Evolutionary conservation across 2,888 invertebrate species (phyloP).

Genomic region (Chaitophorus viminalis): DNA sequence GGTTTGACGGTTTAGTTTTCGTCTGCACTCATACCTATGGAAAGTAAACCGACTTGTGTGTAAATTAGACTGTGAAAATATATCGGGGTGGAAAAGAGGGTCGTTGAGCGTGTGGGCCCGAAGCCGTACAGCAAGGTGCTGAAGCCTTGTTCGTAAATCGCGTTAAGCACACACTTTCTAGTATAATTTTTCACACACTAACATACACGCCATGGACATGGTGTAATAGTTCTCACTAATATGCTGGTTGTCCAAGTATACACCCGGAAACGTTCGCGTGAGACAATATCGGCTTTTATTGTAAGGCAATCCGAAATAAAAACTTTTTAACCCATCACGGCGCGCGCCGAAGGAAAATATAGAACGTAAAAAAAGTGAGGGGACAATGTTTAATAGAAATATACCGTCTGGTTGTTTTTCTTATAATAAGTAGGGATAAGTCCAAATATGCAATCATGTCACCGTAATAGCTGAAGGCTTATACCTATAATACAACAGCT

Average conservation of each 20-base stretch:
- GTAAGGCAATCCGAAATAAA: constrained; percentile 22
- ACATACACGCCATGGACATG: not conserved
- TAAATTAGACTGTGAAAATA: constrained; percentile 11
- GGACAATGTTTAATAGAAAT: constrained; percentile 34
- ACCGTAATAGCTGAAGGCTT: constrained; percentile 29
- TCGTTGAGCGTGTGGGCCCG: constrained; percentile 20
- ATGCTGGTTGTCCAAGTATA: not conserved
- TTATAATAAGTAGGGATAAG: constrained; percentile 52
- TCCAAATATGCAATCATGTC: constrained; percentile 58
- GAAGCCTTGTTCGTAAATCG: constrained; percentile 58
- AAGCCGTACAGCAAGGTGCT: constrained; percentile 51
- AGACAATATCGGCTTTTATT: constrained; percentile 36
- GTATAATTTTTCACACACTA: constrained; percentile 51
- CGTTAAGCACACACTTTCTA: constrained; percentile 49
- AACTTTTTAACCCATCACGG: not conserved
- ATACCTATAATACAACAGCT: constrained; percentile 16
- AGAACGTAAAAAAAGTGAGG: not conserved
- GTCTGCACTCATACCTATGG: not conserved
- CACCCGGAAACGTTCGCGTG: constrained; percentile 23
- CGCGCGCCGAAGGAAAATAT: not conserved
- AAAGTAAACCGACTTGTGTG: constrained; percentile 1
- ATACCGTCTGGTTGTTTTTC: constrained; percentile 24
- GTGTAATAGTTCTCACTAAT: not conserved
- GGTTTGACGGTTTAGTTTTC: not conserved
- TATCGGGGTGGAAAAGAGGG: constrained; percentile 8